Evolutionary conservation across 1,140 invertebrate genomes (phyloP), one percentile per base, ranked within the genome.

Genomic region (Macrostomum lignano): DNA sequence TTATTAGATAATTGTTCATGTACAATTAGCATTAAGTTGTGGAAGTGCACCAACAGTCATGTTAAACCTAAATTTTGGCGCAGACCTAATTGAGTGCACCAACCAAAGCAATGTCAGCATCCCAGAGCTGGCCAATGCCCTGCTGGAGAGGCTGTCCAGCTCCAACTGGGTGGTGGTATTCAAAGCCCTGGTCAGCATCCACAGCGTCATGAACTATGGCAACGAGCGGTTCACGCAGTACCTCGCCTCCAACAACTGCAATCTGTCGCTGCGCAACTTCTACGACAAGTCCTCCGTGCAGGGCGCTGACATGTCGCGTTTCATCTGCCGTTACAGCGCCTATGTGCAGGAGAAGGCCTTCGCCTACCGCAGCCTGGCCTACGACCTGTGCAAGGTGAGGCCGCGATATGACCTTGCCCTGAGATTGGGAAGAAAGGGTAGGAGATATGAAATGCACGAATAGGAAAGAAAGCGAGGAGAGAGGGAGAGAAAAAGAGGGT

Each of bases 211-310:
- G 68, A 91, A 86, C 51, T 94, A 93, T 67, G 88, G 88, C 51
- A 96, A 94, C 65, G 86, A 96, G 81, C 72, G 88, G 54, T 96
- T 98, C 59, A 93, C 82, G 52, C 88, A 98, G 65, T 98, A 91
- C 63, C 65, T 98, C 55, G 88, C 88, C 33, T 94, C 86, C 39
- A 93, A 79, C 63, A 96, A 94, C 65, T 88, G 82, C 56, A 82
- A 78, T 45, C 93, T 98, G 67, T 84, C 93, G 64, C 69, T 94
- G 47, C 75, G 72, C 56, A 79, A 72, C 66, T 96, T 93, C 60
- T 63, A 88, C 51, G 88, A 96, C 59, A 94, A 93, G 47, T 54
- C 43, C 62, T 74, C 76, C 50, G 70, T 77, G 36, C 74, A 79
- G 75, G 77, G 78, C 84, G 94, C 93, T 66, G 86, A 96, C 52